Base-by-base conservation (phyloP, 1,140 invertebrate species). In the Ceratina calcarata region DNA sequence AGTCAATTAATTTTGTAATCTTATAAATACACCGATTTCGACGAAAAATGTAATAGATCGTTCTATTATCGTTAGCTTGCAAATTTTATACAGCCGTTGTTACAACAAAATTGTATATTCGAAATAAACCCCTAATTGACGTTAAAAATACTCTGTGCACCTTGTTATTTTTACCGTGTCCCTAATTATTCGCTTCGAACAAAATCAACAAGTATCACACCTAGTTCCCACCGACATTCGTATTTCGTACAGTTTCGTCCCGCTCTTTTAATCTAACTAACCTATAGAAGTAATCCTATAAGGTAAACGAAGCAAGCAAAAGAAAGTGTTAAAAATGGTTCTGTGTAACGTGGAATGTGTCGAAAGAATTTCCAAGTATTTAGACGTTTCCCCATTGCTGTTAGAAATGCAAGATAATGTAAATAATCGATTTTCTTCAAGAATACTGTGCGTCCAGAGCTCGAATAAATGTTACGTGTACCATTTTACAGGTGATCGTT, bases 341-440 rank as follows among this genome's bases (percentile, higher is more conserved):
- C 70, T 93, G 8, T 92, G 91, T 68, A 88, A 87, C 71, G 72
- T 90, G 0, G 86, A 92, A 74, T 92, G 91, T 61, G 71, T 92
- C 13, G 67, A 91, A 62, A 90, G 80, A 73, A 90, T 93, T 78
- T 89, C 89, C 7, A 76, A 90, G 71, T 93, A 91, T 76, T 77
- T 93, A 2, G 87, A 90, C 16, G 77, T 92, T 49, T 74, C 88
- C 0, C 69, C 80, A 18, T 85, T 84, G 45, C 90, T 90, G 49
- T 61, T 89, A 20, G 76, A 91, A 68, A 67, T 92, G 15, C 88
- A 87, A 2, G 87, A 91, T 69, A 92, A 91, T 71, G 92, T 93
- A 81, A 86, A 88, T 88, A 22, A 69, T 27, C 37, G 69, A 80
- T 75, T 68, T 81, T 68, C 7, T 18, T 71, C 60, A 0, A 27